A percentile compares a stretch with the other conserved stretches of the same genome.
Conservation (phyloP, 2,113 vertebrate genomes). For the Mobula hypostoma region DNA sequence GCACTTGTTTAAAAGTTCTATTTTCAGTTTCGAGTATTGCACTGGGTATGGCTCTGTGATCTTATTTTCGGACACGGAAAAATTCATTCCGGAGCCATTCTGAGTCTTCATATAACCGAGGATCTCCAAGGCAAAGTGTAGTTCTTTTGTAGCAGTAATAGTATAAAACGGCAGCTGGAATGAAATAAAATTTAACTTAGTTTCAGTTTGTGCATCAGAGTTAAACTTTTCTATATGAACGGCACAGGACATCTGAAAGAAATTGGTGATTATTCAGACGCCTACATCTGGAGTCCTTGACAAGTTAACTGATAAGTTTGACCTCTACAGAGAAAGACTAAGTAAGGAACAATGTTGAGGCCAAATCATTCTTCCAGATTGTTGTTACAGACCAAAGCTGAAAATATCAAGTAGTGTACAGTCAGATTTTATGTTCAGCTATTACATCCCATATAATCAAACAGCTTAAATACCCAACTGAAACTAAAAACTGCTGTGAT, state of each 20-base stretch:
- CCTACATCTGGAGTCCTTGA: background rate
- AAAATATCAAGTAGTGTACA: background rate
- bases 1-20: background rate
- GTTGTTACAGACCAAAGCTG: background rate
- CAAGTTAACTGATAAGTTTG: background rate
- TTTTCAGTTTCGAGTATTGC: background rate
- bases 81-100: constrained; percentile 86
- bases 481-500: background rate
- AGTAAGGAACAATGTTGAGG: background rate
- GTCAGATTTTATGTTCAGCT: background rate
- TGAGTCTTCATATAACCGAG: constrained; percentile 84
- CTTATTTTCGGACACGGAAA: constrained; percentile 68
- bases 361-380: background rate
- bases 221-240: background rate
- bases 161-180: constrained; percentile 78
- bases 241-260: background rate
- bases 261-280: background rate
- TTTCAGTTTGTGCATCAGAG: constrained; percentile 2
- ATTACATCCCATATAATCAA: background rate
- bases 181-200: background rate
- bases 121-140: constrained; percentile 80
- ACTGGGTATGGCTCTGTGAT: background rate
- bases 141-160: constrained; percentile 94
- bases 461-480: background rate
- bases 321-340: background rate